Evolutionary conservation across 2,113 vertebrate species (phyloP), one percentile per base, ranked within the genome.

Genomic region (Anolis sagrei): DNA sequence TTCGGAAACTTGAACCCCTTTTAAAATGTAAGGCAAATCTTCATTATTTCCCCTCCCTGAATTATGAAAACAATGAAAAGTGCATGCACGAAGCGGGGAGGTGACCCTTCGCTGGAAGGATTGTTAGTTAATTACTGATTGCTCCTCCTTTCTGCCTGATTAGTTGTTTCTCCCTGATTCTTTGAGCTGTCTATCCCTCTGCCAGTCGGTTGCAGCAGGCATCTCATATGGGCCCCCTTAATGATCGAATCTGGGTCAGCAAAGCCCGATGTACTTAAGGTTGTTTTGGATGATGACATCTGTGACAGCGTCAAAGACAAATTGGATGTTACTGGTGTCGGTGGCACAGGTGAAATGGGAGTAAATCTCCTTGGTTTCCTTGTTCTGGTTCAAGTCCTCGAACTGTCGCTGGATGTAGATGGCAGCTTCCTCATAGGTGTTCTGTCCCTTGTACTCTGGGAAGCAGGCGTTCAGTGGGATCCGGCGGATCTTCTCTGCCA

Each of bases 271-370:
- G 93, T 99, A 99, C 96, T 99, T 99, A 91, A 99, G 98, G 97
- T 99, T 99, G 97, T 99, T 99, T 96, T 99, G 99, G 95, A 99
- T 99, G 92, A 99, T 99, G 96, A 99, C 99, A 90, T 99, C 99
- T 96, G 98, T 99, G 94, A 99, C 99, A 27, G 99, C 98, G 79
- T 99, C 99, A 90, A 99, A 99, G 92, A 99, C 99, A 95, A 99
- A 99, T 88, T 99, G 99, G 96, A 99, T 99, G 97, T 99, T 99
- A 97, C 98, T 99, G 97, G 97, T 97, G 89, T 97, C 97, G 49
- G 97, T 97, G 91, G 97, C 97, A 4, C 97, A 97, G 95, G 97
- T 97, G 96, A 99, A 99, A 95, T 99, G 99, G 7, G 98, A 99
- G 93, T 99, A 99, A 95, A 99, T 99, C 95, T 99, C 99, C 98